A percentile compares a stretch with the other conserved stretches of the same genome.
Conservation (phyloP, 2,797 vertebrate genomes). For the Lutjanus argentimaculatus region DNA sequence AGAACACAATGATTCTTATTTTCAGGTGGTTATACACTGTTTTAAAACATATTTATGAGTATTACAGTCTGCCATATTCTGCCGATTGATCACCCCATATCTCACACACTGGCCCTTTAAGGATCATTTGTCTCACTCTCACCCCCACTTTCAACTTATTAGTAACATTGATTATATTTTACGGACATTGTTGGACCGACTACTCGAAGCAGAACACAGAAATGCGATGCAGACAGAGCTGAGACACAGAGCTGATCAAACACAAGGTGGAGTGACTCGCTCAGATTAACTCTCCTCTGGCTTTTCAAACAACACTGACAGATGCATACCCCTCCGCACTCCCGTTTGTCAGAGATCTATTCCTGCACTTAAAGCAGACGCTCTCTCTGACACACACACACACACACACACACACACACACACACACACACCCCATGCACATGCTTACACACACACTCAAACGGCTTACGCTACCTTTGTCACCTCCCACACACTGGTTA, state of each 20-base stretch:
- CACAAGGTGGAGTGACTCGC: conserved; percentile 76
- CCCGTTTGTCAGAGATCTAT: conserved; percentile 81
- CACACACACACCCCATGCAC: conserved; percentile 25
- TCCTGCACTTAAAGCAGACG: conserved; percentile 80
- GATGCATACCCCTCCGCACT: conserved; percentile 79
- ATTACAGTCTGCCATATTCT: too few relatives aligned
- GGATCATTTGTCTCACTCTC: not conserved
- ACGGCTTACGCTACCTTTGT: conserved; percentile 86
- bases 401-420: conserved; percentile 17
- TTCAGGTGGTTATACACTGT: too few relatives aligned
- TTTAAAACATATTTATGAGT: too few relatives aligned
- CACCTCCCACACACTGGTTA: conserved; percentile 87
- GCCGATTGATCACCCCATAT: too few relatives aligned
- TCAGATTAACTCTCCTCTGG: conserved; percentile 79
- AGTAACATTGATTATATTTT: conserved; percentile 21
- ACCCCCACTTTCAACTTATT: not conserved
- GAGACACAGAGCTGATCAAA: conserved; percentile 71
- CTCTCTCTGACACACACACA: conserved; percentile 10
- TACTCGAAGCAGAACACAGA: conserved; percentile 31
- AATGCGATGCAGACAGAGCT: conserved; percentile 19
- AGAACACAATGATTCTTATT: too few relatives aligned
- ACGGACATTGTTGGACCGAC: conserved; percentile 26
- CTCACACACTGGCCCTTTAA: too few relatives aligned
- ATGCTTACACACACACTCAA: conserved; percentile 45
- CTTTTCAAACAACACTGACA: conserved; percentile 80